Base-by-base conservation (phyloP, 1,140 invertebrate genomes). In the Caenorhabditis inopinata region DNA sequence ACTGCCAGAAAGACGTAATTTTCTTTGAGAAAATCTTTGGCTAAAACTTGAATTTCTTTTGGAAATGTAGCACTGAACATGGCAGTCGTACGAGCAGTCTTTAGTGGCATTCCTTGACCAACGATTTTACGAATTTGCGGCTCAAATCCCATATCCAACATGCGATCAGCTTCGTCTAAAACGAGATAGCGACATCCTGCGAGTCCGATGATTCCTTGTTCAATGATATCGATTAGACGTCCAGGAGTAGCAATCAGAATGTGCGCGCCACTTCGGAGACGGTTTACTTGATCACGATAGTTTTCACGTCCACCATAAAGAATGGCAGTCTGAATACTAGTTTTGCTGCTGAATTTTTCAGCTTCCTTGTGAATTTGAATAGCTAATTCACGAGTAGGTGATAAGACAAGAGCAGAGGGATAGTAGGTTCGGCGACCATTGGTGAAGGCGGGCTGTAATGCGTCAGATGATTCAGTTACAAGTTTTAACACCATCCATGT, bases 31-130 rank as follows among this genome's bases (percentile, higher is more conserved):
- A 99, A 99, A 90, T 98, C 96, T 89, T 95, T 92, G 14, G 96
- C 96, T 86, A 98, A 89, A 88, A 76, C 48, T 18, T 97, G 95
- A 85, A 99, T 99, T 90, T 98, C 95, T 90, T 97, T 97, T 6
- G 97, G 97, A 91, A 99, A 99, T 78, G 97, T 99, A 51, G 97
- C 97, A 51, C 95, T 97, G 90, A 99, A 99, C 97, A 99, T 99
- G 48, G 99, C 93, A 14, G 97, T 99, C 89, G 98, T 96, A 45
- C 97, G 91, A 78, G 95, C 92, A 27, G 95, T 95, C 27, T 94
- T 94, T 42, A 92, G 92, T 53, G 97, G 96, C 96, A 98, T 98
- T 89, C 96, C 92, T 87, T 94, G 92, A 88, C 97, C 93, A 18
- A 98, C 95, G 86, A 98, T 98, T 73, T 88, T 79, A 4, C 96